Percentiles rank a stretch among this genome's conserved stretches.
Evolutionary conservation across 2,113 vertebrate species (phyloP).

Genomic region (Misgurnus anguillicaudatus): DNA sequence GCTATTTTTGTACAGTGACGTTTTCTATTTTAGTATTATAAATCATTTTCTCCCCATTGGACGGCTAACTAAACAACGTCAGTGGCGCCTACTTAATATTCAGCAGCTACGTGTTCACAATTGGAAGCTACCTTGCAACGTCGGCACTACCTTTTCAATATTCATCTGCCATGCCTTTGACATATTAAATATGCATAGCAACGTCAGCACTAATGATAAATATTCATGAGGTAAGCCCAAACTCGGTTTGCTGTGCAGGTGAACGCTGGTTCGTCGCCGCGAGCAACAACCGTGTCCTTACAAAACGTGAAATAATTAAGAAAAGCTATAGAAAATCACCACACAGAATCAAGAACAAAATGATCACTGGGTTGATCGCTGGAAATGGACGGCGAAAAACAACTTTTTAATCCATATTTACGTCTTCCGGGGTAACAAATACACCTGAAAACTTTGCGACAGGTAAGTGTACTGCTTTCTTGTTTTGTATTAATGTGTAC

Average conservation of each 20-base stretch:
- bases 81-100: not conserved
- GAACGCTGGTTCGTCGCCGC: not conserved
- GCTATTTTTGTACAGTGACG: too few relatives aligned
- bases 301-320: not conserved
- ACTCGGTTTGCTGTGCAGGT: slow-evolving; percentile 27
- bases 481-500: not conserved
- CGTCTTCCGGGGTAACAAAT: not conserved
- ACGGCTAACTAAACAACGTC: too few relatives aligned
- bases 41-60: too few relatives aligned
- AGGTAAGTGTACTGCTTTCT: slow-evolving; percentile 11
- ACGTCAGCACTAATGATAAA: slow-evolving; percentile 14
- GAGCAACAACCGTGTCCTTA: not conserved
- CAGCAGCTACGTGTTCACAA: not conserved
- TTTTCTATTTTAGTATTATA: too few relatives aligned
- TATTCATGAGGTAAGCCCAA: not conserved
- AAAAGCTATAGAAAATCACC: not conserved
- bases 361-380: not conserved
- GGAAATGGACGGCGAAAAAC: slow-evolving; percentile 2
- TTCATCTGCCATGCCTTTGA: slow-evolving; percentile 9
- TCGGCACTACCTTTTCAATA: not conserved
- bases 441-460: slow-evolving; percentile 3
- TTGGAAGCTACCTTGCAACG: not conserved
- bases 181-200: not conserved
- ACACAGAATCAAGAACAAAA: not conserved
- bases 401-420: not conserved